Percentiles rank a stretch among this genome's conserved stretches.
Evolutionary conservation across 2,113 vertebrate species (phyloP).

Genomic region (Sinocyclocheilus grahami): DNA sequence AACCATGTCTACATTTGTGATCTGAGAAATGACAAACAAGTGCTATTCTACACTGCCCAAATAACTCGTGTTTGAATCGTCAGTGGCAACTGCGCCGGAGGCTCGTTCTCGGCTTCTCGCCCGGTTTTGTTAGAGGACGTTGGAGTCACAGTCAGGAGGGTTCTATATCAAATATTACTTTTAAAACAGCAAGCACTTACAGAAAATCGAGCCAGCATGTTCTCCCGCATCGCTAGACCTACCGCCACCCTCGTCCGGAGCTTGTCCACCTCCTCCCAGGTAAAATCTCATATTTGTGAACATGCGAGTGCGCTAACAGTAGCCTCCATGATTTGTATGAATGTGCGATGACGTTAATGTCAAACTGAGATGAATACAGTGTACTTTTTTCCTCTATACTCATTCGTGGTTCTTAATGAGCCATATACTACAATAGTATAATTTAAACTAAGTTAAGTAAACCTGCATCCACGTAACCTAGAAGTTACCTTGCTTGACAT

Average conservation of each 20-base stretch:
- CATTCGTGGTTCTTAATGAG: not conserved
- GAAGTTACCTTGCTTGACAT: constrained; percentile 11
- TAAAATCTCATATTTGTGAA: constrained; percentile 38
- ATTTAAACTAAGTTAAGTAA: not conserved
- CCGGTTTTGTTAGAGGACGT: constrained; percentile 64
- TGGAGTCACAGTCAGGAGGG: constrained; percentile 59
- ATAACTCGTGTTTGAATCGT: too few relatives aligned
- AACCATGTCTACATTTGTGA: too few relatives aligned
- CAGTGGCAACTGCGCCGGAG: not conserved
- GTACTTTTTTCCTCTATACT: not conserved
- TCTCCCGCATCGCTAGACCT: constrained; percentile 74
- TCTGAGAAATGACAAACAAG: too few relatives aligned
- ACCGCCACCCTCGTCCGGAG: constrained; percentile 65
- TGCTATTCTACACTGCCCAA: too few relatives aligned
- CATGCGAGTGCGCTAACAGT: not conserved
- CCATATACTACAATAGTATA: not conserved
- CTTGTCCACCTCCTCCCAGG: constrained; percentile 71
- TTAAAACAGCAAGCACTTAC: not conserved
- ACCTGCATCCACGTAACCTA: not conserved
- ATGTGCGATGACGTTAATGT: not conserved
- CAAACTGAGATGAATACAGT: not conserved
- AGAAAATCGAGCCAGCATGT: constrained; percentile 62
- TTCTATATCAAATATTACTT: not conserved
- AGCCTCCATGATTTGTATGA: not conserved
- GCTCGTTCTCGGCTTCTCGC: constrained; percentile 53